Base-by-base conservation (phyloP, 2,888 invertebrate species). In the Tachina lurida region DNA sequence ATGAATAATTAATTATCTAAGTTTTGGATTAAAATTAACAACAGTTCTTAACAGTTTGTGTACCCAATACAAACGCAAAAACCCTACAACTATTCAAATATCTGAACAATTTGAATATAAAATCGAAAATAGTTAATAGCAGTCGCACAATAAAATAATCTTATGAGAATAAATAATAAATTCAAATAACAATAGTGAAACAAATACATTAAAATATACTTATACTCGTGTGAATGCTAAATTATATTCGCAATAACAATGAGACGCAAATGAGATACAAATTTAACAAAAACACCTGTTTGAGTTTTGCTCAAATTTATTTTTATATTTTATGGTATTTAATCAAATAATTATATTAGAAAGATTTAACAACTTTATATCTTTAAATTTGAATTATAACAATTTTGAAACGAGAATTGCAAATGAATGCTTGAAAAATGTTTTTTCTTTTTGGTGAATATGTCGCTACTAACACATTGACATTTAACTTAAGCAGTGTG, bases 1-100 rank as follows among this genome's bases (percentile, higher is more conserved):
- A 58, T 60, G 52, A 74, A 80, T n/a, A 74, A 73, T 74, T n/a
- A 74, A 73, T 74, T 60, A 31, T 31, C 7, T 31, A 67, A 67
- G 15, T 68, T 74, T 67, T 49, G 17, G 15, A 17, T n/a, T 9
- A 22, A 67, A 76, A 49, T 52, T 63, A 49, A 49, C 47, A 41
- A 2, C 60, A 58, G 41, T 58, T 67, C 10, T 67, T 19, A 58
- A 10, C 12, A 41, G 58, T 73, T 73, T 77, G n/a, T 65, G 31
- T 17, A 58, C 1, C 41, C 3, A 39, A 65, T 12, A 17, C n/a
- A 45, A 49, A 56, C 41, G 19, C 39, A 76, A 52, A 63, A 74
- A 1, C 31, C 19, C 22, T 58, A 31, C 39, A 58, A 15, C 12
- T 15, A 10, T 43, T 19, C n/a, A 62, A 9, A 56, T 56, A 39